Evolutionary conservation across 2,888 invertebrate genomes (phyloP).

Genomic region (Erpobdella octoculata): DNA sequence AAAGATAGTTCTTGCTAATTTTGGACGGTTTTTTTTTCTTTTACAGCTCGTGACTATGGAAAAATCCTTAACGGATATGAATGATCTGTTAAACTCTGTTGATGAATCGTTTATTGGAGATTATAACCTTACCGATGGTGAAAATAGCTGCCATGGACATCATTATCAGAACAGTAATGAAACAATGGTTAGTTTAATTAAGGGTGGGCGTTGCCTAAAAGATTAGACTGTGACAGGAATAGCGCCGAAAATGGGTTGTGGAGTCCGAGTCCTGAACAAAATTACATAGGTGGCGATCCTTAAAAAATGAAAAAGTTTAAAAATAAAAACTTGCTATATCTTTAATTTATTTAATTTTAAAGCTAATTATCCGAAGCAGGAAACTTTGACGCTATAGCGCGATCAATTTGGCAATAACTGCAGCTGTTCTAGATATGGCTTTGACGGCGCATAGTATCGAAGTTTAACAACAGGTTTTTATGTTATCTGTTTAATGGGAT

Average conservation of each 20-base stretch:
- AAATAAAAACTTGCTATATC: neutral
- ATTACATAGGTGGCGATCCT: neutral
- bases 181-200: neutral
- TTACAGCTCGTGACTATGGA: neutral
- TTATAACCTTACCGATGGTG: neutral
- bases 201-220: too few species aligned
- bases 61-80: neutral
- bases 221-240: neutral
- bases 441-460: too few species aligned
- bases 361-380: too few species aligned
- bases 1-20: too few species aligned
- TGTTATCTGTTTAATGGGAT: too few species aligned
- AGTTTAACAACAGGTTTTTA: too few species aligned
- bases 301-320: neutral
- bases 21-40: neutral
- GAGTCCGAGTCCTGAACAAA: neutral
- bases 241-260: neutral
- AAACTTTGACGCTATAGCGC: too few species aligned
- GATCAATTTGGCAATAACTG: too few species aligned
- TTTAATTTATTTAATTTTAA: neutral
- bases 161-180: conserved; percentile 1
- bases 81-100: neutral
- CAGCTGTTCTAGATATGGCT: too few species aligned
- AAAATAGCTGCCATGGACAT: neutral
- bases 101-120: neutral